Percentiles rank a stretch among this genome's conserved stretches.
These are phyloP conservation scores for Dendronephthya gigantea DNA, from an alignment of 64 coral and sea anemone species.

Conservation along the genomic window DNA sequence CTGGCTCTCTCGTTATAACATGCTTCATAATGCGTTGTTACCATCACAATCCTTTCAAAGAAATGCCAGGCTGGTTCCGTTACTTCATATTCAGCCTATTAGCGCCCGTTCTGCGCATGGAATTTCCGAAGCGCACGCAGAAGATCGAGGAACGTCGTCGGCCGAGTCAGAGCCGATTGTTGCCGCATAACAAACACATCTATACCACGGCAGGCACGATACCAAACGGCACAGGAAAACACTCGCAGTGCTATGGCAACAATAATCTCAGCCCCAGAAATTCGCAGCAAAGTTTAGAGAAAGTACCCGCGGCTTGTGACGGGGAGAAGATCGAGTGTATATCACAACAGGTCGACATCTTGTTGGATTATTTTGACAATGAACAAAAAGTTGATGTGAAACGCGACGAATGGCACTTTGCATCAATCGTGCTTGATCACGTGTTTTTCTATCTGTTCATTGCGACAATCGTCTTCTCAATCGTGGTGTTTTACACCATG, in stretches of 20 bases:
- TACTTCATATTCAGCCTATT: neutral
- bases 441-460: conserved; percentile 55
- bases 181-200: neutral
- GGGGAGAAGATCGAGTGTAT: conserved; percentile 16
- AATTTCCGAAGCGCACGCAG: neutral
- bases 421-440: conserved; percentile 45
- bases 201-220: neutral
- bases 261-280: neutral
- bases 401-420: conserved; percentile 54
- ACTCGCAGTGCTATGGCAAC: neutral
- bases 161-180: neutral
- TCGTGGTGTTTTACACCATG: neutral
- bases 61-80: neutral
- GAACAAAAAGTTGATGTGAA: conserved; percentile 14
- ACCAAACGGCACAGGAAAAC: neutral
- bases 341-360: conserved; percentile 32
- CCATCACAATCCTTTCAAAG: neutral
- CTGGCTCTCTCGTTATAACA: conserved; percentile 33
- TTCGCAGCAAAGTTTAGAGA: neutral
- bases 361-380: conserved; percentile 27
- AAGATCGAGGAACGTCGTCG: neutral
- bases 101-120: neutral
- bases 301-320: conserved; percentile 22
- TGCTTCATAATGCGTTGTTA: conserved; percentile 11
- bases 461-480: conserved; percentile 39